Conservation (phyloP, 2,113 vertebrate species). For the Polypterus bichir region DNA sequence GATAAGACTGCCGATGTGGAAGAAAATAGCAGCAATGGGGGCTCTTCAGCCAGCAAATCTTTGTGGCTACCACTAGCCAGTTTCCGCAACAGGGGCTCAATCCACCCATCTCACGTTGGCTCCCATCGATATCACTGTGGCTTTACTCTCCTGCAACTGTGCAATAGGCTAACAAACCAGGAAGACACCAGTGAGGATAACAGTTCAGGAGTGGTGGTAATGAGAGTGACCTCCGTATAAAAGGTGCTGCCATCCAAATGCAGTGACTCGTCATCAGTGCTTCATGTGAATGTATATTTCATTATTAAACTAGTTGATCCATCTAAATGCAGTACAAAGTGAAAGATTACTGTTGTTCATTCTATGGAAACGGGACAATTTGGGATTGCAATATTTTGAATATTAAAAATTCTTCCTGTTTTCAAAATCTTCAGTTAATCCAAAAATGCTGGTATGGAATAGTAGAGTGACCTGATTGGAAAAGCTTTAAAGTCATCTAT, state of each 20-base stretch:
- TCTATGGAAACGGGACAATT: too few species aligned
- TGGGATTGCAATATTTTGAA: too few species aligned
- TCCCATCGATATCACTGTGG: constrained; percentile 65
- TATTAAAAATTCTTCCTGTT: too few species aligned
- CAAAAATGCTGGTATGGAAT: too few species aligned
- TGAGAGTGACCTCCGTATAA: constrained; percentile 87
- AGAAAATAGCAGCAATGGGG: constrained; percentile 54
- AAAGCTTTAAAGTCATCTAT: too few species aligned
- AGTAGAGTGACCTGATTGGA: too few species aligned
- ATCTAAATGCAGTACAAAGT: not conserved
- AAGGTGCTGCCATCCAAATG: constrained; percentile 2
- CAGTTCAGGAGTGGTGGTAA: constrained; percentile 71
- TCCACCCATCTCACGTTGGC: constrained; percentile 62
- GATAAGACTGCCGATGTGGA: constrained; percentile 81
- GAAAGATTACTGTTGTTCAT: not conserved
- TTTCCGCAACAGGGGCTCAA: constrained; percentile 56
- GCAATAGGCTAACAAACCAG: constrained; percentile 52
- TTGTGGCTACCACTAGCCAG: constrained; percentile 73
- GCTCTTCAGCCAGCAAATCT: constrained; percentile 60
- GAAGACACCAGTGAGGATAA: constrained; percentile 55
- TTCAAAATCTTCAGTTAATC: too few species aligned
- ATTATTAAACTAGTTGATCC: too few species aligned
- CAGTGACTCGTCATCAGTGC: not conserved
- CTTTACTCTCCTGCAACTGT: constrained; percentile 56
- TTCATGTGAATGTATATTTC: not conserved